These are phyloP conservation scores for Neotoxoptera formosana DNA, from an alignment of 1,140 invertebrate species.

Conservation along the genomic window DNA sequence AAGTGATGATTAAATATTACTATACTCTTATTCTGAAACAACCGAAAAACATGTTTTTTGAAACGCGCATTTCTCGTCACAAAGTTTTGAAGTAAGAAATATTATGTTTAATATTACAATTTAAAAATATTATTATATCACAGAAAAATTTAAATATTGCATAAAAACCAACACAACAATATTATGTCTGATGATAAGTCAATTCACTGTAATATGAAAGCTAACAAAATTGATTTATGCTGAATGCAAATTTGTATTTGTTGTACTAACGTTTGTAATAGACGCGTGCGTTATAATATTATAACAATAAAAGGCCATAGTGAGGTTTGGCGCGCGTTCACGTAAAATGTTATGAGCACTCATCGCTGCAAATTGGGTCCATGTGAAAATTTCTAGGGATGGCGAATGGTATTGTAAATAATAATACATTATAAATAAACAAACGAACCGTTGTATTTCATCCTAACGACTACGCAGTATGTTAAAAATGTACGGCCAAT, in stretches of 20 bases:
- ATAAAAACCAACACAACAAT: too few relatives aligned
- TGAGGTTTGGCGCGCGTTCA: not conserved
- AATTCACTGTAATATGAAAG: not conserved
- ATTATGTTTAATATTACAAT: not conserved
- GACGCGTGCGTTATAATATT: not conserved
- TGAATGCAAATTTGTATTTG: not conserved
- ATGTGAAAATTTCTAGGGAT: not conserved
- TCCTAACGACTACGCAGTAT: not conserved
- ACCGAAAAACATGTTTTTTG: not conserved
- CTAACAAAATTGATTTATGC: not conserved
- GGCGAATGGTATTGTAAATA: not conserved
- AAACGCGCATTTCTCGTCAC: not conserved
- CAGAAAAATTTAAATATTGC: too few relatives aligned
- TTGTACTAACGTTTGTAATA: not conserved
- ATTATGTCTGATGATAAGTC: not conserved
- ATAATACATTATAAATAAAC: conserved; percentile 14
- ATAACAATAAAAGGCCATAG: not conserved
- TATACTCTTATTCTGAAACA: not conserved
- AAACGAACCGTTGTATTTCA: not conserved
- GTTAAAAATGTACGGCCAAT: not conserved
- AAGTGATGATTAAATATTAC: not conserved
- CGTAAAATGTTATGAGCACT: not conserved
- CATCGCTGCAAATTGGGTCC: not conserved
- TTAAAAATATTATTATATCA: too few relatives aligned
- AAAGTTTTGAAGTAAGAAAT: not conserved